A percentile compares a stretch with the other conserved stretches of the same genome.
phyloP scores from a whole-genome alignment of 2,113 vertebrate species.

The Callorhinus ursinus region DNA sequence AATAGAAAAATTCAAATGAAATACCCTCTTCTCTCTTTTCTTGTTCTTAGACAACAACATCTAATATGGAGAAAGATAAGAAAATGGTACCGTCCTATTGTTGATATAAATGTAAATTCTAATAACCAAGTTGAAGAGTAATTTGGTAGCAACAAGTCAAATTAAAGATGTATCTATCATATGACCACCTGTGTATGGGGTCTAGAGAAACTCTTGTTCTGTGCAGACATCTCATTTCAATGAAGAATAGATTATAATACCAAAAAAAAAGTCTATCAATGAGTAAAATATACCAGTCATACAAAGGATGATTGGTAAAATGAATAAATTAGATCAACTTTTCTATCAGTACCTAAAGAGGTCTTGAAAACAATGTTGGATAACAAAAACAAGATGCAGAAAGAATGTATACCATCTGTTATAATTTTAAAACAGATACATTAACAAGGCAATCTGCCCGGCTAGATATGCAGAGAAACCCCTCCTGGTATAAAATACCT shows the following conservation, averaged over 20 bases:
- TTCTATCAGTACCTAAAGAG: neutral
- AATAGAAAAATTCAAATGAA: neutral
- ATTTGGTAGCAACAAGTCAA: neutral
- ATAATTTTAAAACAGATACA: neutral
- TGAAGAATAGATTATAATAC: neutral
- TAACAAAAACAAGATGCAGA: neutral
- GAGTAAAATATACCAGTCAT: neutral
- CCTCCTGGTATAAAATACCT: neutral
- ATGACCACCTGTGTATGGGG: neutral
- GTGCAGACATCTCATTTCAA: neutral
- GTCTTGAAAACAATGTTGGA: conserved; percentile 14
- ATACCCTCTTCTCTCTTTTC: neutral
- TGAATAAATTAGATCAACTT: neutral
- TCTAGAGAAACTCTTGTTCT: neutral
- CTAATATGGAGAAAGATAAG: neutral
- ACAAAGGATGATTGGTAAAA: neutral
- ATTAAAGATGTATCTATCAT: neutral
- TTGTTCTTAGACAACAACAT: neutral
- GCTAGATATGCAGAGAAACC: neutral
- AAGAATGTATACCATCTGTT: neutral
- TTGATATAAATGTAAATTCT: conserved; percentile 12
- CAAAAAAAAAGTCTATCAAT: neutral
- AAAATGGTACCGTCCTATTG: neutral
- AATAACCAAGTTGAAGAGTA: neutral
- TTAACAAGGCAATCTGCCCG: neutral